These are phyloP conservation scores for Thyatira batis DNA, from an alignment of 2,888 invertebrate genomes.

Conservation along the genomic window DNA sequence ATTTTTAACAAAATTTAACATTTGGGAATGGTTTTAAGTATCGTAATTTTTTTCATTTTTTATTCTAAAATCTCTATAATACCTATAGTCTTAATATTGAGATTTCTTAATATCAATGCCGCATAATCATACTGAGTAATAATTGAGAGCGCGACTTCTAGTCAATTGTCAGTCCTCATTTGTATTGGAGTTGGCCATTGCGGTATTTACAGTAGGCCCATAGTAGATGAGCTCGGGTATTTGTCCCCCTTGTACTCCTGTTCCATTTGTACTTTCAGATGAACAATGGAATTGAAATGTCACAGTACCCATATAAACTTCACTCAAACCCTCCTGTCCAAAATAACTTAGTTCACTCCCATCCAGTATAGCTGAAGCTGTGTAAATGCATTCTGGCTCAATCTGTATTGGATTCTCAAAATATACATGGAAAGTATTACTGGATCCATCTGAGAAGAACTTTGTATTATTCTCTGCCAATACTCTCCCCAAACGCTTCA, in stretches of 20 bases:
- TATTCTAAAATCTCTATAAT: slow-evolving; percentile 23
- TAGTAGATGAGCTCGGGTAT: slow-evolving; percentile 98
- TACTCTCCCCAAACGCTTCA: slow-evolving; percentile 93
- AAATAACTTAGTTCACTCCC: slow-evolving; percentile 97
- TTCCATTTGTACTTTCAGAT: slow-evolving; percentile 98
- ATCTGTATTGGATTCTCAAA: slow-evolving; percentile 93
- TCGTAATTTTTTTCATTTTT: background rate
- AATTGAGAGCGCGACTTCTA: slow-evolving; percentile 51
- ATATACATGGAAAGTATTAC: slow-evolving; percentile 94
- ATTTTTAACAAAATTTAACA: slow-evolving; percentile 59
- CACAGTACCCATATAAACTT: slow-evolving; percentile 95
- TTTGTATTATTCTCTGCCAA: slow-evolving; percentile 95
- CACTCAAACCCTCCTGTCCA: slow-evolving; percentile 98
- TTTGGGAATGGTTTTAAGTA: slow-evolving; percentile 62
- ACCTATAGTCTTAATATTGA: slow-evolving; percentile 25
- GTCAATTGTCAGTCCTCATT: slow-evolving; percentile 78
- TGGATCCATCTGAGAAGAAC: slow-evolving; percentile 98
- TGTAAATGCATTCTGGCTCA: slow-evolving; percentile 96
- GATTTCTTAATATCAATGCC: slow-evolving; percentile 27
- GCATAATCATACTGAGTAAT: slow-evolving; percentile 59
- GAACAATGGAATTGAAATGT: slow-evolving; percentile 99
- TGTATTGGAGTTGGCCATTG: slow-evolving; percentile 63
- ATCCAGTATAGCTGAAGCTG: slow-evolving; percentile 96
- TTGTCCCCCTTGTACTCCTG: slow-evolving; percentile 98
- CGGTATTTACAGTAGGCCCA: slow-evolving; percentile 86